Evolutionary conservation across 1,140 invertebrate genomes (phyloP), one percentile per base, ranked within the genome.

Genomic region (Aphis gossypii): DNA sequence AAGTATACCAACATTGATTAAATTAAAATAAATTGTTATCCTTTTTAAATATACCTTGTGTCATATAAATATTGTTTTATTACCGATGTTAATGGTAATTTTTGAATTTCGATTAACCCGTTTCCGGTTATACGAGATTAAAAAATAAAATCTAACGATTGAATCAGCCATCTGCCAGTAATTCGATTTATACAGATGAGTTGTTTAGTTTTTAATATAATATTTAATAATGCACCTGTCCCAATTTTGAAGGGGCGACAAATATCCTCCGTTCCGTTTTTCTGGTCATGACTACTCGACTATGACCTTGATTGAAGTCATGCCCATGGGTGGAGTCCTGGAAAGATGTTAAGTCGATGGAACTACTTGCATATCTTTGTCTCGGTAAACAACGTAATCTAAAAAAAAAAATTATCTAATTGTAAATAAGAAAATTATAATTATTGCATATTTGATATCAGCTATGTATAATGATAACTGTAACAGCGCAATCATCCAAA

Each of bases 261-360:
- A 94, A 94, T 51, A 94, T 94, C 92, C 94, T 93, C 68, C 94
- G 94, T 91, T 94, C 94, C 93, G 94, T 94, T 93, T 94, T 94
- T n/a, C 94, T 92, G 25, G 94, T 94, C 94, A 94, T 94, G 88
- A 94, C 94, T n/a, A 94, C 94, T 83, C 94, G 92, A 46, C 94
- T 94, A 90, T 94, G 89, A 83, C 94, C 94, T 76, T 94, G 94
- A 46, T 94, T 94, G 82, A 94, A 94, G 89, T 94, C 94, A 94
- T 94, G 94, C 48, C 94, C 94, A 76, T 94, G 94, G n/a, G 94
- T 93, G 82, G 94, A 94, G 54, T 94, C 94, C 44, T 94, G 94
- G 60, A 94, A 94, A 84, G 94, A 88, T 20, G 94, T 94, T 91
- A 94, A 87, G 89, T 94, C 94, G 94, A 94, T 94, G 35, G 94